Base-by-base conservation (phyloP, 2,888 invertebrate genomes). In the Drosophila phalerata region DNA sequence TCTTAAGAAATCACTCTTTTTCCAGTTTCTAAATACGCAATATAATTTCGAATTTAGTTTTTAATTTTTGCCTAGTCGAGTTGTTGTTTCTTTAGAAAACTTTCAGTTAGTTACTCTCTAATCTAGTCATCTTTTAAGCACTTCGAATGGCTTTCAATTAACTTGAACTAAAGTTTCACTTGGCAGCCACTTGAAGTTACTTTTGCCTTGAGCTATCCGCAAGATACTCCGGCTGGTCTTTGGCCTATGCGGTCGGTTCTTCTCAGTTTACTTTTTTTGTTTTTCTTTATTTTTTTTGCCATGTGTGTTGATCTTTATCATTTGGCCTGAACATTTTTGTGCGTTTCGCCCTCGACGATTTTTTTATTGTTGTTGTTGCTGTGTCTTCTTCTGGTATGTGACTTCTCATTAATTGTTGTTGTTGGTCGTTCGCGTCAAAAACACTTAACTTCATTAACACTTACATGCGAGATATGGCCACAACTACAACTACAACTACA, bases 381-480 rank as follows among this genome's bases (percentile, higher is more conserved):
- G 22, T 47, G 47, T 47, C 60, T 65, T 60, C 37, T 19, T 53
- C 57, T 79, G 71, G 81, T 81, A 81, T 79, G 81, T 77, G 84
- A 81, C 81, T 81, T 74, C 79, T 81, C 79, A 83, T 84, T 82
- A 81, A 84, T 84, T 81, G 81, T 78, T 78, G 84, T 78, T 81
- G 81, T 78, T 78, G 73, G 77, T 82, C 64, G 65, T 81, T 79
- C 76, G 79, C 83, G 81, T 81, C 79, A 82, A 77, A 81, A 85
- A 85, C 87, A 86, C 87, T 85, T 85, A 85, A 81, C 87, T 85
- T 86, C 85, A 85, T 85, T 86, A 85, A 85, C 85, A 85, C 85
- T 85, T 86, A 86, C 85, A 86, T 83, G 87, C 76, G 73, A 86
- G 82, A 85, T 84, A 82, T 72, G 82, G 69, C 73, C 68, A 69